These are phyloP conservation scores for Ceratosolen fusciceps DNA, from an alignment of 1,140 invertebrate genomes.

Conservation along the genomic window DNA sequence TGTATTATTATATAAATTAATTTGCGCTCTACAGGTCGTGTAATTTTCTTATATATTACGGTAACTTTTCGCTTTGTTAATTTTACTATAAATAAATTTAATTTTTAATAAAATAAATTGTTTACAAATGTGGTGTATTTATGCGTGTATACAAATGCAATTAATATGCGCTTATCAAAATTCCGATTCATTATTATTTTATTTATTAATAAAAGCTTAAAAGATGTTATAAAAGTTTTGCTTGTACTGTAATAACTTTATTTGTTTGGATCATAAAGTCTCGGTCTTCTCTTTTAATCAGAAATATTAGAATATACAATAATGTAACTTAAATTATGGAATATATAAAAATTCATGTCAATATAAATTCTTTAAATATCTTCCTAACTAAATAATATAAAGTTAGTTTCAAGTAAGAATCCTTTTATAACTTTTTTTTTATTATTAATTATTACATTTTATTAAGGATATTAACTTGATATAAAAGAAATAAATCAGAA, in stretches of 20 bases:
- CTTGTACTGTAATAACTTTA: slow-evolving; percentile 56
- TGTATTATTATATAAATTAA: slow-evolving; percentile 39
- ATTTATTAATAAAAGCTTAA: slow-evolving; percentile 59
- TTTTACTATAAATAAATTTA: slow-evolving; percentile 49
- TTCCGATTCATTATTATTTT: slow-evolving; percentile 32
- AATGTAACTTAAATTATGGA: neutral
- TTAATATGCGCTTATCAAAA: too few relatives aligned
- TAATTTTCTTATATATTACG: slow-evolving; percentile 51
- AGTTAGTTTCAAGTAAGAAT: too few relatives aligned
- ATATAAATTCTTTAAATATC: neutral
- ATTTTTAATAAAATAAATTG: slow-evolving; percentile 50
- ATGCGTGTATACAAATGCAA: slow-evolving; percentile 8
- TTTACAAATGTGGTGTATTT: slow-evolving; percentile 17
- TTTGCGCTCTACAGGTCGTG: slow-evolving; percentile 48
- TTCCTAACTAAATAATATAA: neutral
- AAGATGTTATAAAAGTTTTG: slow-evolving; percentile 61
- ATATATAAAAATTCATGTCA: neutral
- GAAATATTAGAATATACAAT: too few relatives aligned
- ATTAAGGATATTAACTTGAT: too few relatives aligned
- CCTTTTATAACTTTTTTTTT: too few relatives aligned
- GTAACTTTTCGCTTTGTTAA: slow-evolving; percentile 55
- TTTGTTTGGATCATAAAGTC: too few relatives aligned
- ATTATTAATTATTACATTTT: too few relatives aligned
- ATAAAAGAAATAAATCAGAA: too few relatives aligned
- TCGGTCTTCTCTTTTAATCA: too few relatives aligned